phyloP scores from a whole-genome alignment of 2,113 vertebrate genomes.

The Notiomystis cincta region DNA sequence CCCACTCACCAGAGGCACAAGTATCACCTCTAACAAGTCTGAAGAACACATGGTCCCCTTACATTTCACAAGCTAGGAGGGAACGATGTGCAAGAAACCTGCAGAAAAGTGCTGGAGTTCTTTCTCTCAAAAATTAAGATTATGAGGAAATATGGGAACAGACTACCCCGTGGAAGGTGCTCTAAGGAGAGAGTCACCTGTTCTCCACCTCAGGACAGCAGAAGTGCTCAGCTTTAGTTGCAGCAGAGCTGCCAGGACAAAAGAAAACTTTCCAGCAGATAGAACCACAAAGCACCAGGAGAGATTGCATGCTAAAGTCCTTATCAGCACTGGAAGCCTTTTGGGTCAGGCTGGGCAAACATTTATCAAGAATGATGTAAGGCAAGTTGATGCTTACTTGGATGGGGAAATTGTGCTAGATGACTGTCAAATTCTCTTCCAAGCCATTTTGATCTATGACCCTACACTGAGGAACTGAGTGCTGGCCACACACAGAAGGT shows the following conservation, averaged over 20 bases:
- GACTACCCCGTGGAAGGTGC: neutral
- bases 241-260: neutral
- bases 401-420: neutral
- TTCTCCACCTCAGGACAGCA: neutral
- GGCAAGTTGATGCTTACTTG: neutral
- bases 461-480: neutral
- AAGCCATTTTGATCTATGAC: neutral
- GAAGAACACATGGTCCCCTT: neutral
- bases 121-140: neutral
- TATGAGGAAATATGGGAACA: neutral
- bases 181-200: neutral
- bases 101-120: neutral
- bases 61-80: neutral
- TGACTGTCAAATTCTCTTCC: neutral
- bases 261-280: neutral
- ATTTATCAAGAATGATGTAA: neutral
- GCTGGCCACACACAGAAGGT: neutral
- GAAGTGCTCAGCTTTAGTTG: neutral
- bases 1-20: neutral
- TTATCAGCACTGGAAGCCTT: neutral
- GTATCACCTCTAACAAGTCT: neutral
- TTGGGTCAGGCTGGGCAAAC: neutral
- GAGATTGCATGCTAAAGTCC: neutral
- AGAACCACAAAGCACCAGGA: neutral
- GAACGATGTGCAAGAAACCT: neutral